Evolutionary conservation across 1,140 invertebrate species (phyloP).

Genomic region (Adelges cooleyi): DNA sequence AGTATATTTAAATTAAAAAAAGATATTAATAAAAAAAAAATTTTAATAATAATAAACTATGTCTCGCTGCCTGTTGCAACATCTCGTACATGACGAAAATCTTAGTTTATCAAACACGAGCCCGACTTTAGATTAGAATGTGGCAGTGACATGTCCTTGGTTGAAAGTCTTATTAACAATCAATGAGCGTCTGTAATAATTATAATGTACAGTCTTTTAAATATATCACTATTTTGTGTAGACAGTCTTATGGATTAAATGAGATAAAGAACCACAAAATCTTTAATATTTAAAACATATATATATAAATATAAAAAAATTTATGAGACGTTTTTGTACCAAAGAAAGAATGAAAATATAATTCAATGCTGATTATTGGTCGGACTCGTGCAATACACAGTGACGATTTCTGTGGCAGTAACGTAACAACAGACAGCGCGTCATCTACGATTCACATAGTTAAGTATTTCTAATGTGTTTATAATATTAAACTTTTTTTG

Average conservation of each 20-base stretch:
- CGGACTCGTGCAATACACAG: too few relatives aligned
- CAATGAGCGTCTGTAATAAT: neutral
- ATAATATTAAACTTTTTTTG: neutral
- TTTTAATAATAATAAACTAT: neutral
- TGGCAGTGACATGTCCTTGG: constrained; percentile 15
- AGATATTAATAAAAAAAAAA: neutral
- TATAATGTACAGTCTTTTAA: neutral
- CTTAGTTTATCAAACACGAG: neutral
- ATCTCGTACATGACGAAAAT: neutral
- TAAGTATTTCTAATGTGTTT: neutral
- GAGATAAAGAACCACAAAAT: neutral
- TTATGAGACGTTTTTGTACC: neutral
- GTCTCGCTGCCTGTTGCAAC: neutral
- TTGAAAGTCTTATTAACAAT: constrained; percentile 10
- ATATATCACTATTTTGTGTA: neutral
- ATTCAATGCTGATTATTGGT: too few relatives aligned
- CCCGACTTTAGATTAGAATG: neutral
- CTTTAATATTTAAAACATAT: neutral
- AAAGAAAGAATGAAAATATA: too few relatives aligned
- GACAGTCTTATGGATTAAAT: constrained; percentile 6
- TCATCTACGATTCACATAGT: neutral
- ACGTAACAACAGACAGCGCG: neutral
- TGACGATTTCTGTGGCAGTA: neutral
- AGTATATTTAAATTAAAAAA: neutral
- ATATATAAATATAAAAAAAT: neutral